These are phyloP conservation scores for Platanista minor DNA, from an alignment of 2,113 vertebrate species.

Conservation along the genomic window DNA sequence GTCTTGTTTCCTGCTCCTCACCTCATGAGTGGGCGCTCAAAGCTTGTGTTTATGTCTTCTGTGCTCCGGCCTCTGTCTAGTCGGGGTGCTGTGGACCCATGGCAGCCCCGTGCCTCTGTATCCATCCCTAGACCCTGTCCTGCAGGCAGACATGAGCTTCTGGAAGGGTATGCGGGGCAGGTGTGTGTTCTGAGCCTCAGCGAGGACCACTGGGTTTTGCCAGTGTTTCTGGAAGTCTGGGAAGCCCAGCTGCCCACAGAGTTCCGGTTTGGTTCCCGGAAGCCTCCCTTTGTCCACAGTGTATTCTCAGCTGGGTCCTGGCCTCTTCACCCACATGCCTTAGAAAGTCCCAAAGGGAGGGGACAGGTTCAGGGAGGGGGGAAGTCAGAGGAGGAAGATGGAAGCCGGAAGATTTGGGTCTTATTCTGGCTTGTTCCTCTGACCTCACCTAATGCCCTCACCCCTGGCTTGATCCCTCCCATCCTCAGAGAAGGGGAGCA, in stretches of 20 bases:
- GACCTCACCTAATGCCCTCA: background rate
- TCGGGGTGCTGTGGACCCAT: background rate
- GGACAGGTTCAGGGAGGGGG: background rate
- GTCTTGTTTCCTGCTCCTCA: background rate
- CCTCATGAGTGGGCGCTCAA: accelerated
- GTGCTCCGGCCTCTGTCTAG: background rate
- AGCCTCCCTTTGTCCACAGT: background rate
- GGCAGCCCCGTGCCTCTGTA: too few species aligned
- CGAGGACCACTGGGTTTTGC: background rate
- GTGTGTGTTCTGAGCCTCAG: background rate
- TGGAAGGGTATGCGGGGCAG: background rate
- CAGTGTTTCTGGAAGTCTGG: background rate
- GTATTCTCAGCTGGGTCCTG: background rate
- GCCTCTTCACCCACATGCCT: background rate
- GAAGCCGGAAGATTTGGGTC: background rate
- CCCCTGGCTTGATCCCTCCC: background rate
- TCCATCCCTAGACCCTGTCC: background rate
- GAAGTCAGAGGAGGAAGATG: background rate
- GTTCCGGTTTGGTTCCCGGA: background rate
- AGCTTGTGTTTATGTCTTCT: background rate
- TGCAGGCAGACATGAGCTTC: background rate
- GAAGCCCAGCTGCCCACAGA: background rate
- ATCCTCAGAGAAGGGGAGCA: background rate
- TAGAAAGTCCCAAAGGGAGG: background rate
- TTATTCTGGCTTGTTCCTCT: background rate